These are phyloP conservation scores for Hedya salicella DNA, from an alignment of 2,888 invertebrate genomes.

Conservation along the genomic window DNA sequence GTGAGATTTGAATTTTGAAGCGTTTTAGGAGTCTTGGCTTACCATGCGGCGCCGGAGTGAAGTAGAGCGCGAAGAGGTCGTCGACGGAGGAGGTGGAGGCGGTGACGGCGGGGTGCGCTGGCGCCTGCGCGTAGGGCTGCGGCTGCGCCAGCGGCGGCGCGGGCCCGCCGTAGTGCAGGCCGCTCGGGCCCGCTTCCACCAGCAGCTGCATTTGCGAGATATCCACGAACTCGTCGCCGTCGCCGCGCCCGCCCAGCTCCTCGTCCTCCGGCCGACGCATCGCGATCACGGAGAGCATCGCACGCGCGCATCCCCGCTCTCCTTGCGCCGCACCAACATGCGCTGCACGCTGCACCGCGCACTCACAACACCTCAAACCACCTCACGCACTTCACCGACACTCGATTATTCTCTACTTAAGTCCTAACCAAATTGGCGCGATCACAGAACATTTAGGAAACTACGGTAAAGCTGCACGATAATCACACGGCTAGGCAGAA, in stretches of 20 bases:
- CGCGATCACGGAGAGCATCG: conserved; percentile 87
- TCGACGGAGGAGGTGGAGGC: conserved; percentile 87
- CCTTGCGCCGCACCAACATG: conserved; percentile 66
- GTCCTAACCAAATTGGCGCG: conserved; percentile 74
- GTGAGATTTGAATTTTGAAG: conserved; percentile 16
- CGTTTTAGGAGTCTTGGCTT: conserved; percentile 57
- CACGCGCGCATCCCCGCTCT: conserved; percentile 81
- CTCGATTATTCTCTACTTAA: conserved; percentile 61
- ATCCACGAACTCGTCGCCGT: conserved; percentile 91
- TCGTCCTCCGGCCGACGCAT: conserved; percentile 91
- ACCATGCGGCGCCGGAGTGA: conserved; percentile 87
- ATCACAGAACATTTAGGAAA: conserved; percentile 80
- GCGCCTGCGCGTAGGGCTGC: conserved; percentile 69
- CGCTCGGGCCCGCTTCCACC: conserved; percentile 85
- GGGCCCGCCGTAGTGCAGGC: conserved; percentile 78
- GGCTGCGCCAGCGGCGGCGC: conserved; percentile 79
- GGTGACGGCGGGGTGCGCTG: conserved; percentile 68
- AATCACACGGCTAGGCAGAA: conserved; percentile 64
- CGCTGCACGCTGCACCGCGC: conserved; percentile 56
- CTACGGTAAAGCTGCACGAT: conserved; percentile 64
- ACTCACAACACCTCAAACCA: conserved; percentile 52
- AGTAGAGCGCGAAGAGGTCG: conserved; percentile 91
- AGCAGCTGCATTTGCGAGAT: conserved; percentile 92
- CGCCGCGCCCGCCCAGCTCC: conserved; percentile 81
- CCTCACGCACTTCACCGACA: conserved; percentile 45